Evolutionary conservation across 2,888 invertebrate species (phyloP).

Genomic region (Chironomus tentans): DNA sequence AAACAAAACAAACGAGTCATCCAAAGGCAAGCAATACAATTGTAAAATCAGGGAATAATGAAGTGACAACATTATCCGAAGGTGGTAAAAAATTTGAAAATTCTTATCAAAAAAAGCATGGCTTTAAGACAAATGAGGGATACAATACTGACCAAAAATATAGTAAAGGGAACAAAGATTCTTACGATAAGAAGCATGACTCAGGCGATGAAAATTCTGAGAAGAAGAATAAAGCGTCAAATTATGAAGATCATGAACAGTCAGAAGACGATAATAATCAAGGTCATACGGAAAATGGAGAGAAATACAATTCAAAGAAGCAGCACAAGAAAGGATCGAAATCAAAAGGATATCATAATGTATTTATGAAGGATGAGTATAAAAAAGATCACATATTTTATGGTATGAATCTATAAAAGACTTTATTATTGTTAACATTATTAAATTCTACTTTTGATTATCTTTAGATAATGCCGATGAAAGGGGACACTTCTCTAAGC

Average conservation of each 20-base stretch:
- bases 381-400: conserved; percentile 41
- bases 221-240: background rate
- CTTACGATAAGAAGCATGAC: conserved; percentile 35
- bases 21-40: no score
- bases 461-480: conserved; percentile 36
- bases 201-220: conserved; percentile 33
- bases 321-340: conserved; percentile 37
- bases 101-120: conserved; percentile 34
- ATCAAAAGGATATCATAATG: conserved; percentile 39
- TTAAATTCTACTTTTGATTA: background rate
- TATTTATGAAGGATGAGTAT: conserved; percentile 41
- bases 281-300: conserved; percentile 36
- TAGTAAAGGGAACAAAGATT: conserved; percentile 36
- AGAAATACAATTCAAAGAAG: conserved; percentile 32
- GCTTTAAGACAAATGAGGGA: conserved; percentile 35
- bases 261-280: conserved; percentile 39
- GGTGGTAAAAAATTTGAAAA: conserved; percentile 34
- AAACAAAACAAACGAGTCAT: no score
- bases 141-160: conserved; percentile 35
- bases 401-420: conserved; percentile 11
- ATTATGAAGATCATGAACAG: conserved; percentile 33
- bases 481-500: conserved; percentile 38
- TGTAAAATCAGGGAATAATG: no score
- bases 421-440: background rate
- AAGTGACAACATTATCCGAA: conserved; percentile 27